phyloP scores from a whole-genome alignment of 2,888 invertebrate genomes.

The Spilarctia lutea region DNA sequence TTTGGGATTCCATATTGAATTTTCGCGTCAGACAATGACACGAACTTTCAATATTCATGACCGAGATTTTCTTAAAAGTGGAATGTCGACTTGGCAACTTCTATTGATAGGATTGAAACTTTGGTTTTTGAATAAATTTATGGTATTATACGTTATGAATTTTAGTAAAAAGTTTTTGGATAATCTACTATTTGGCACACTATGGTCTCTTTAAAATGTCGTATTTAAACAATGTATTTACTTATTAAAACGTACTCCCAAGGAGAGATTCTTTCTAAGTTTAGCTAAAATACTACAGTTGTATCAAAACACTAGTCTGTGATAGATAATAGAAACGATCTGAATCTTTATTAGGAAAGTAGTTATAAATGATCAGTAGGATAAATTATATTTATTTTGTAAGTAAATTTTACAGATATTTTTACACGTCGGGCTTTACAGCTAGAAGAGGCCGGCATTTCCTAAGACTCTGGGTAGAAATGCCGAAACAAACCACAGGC shows the following conservation, averaged over 20 bases:
- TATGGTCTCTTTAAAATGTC: neutral
- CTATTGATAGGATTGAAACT: neutral
- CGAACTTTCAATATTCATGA: constrained; percentile 35
- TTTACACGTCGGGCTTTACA: too few relatives aligned
- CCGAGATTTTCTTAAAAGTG: constrained; percentile 11
- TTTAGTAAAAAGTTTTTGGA: neutral
- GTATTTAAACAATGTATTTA: neutral
- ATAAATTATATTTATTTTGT: too few relatives aligned
- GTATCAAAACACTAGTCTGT: neutral
- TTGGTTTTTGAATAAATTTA: neutral
- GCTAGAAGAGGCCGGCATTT: too few relatives aligned
- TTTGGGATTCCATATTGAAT: constrained; percentile 30
- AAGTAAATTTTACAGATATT: too few relatives aligned
- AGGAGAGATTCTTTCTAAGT: neutral
- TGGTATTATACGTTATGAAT: neutral
- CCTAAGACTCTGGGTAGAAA: too few relatives aligned
- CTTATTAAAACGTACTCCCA: neutral
- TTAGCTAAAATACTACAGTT: neutral
- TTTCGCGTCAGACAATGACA: constrained; percentile 29
- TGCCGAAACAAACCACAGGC: too few relatives aligned
- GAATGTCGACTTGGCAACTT: neutral
- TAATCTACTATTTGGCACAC: neutral
- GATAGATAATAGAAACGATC: too few relatives aligned
- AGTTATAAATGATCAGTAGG: too few relatives aligned
- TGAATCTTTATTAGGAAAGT: neutral